phyloP scores from a whole-genome alignment of 2,113 vertebrate genomes.

The Bubo blakistoni region DNA sequence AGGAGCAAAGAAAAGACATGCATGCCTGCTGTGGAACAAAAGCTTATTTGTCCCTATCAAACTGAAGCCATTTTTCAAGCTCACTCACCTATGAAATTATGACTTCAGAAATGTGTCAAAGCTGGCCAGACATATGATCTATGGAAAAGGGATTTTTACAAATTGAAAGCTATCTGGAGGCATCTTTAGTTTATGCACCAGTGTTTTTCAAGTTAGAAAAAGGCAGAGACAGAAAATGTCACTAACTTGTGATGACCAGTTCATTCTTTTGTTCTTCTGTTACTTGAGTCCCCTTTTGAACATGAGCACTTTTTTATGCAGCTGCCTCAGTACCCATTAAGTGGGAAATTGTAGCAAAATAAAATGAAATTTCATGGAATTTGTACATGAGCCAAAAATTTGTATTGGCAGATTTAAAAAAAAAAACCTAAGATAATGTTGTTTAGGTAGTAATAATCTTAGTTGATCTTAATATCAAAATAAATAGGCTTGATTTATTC shows the following conservation, averaged over 20 bases:
- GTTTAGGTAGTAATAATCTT: background rate
- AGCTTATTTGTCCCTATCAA: constrained; percentile 11
- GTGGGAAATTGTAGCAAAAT: background rate
- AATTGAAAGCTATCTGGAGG: constrained; percentile 28
- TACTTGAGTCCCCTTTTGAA: background rate
- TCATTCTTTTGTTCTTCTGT: constrained; percentile 13
- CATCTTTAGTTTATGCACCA: constrained; percentile 1
- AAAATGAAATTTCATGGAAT: background rate
- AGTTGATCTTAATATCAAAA: background rate
- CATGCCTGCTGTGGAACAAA: constrained; percentile 43
- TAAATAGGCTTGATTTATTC: background rate
- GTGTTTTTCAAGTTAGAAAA: background rate
- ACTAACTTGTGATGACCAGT: background rate
- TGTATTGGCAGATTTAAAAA: background rate
- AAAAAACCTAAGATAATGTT: background rate
- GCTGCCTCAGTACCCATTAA: background rate
- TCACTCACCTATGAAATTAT: constrained; percentile 57
- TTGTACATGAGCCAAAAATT: background rate
- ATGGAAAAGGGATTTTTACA: background rate
- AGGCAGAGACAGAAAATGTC: constrained; percentile 8
- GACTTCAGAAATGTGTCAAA: constrained; percentile 48
- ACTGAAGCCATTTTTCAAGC: constrained; percentile 42
- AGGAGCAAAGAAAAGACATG: constrained; percentile 5
- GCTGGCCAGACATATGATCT: constrained; percentile 26
- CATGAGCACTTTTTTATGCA: background rate